A percentile compares a stretch with the other conserved stretches of the same genome.
Evolutionary conservation across 1,140 invertebrate species (phyloP).

Genomic region (Bacillus rossius): DNA sequence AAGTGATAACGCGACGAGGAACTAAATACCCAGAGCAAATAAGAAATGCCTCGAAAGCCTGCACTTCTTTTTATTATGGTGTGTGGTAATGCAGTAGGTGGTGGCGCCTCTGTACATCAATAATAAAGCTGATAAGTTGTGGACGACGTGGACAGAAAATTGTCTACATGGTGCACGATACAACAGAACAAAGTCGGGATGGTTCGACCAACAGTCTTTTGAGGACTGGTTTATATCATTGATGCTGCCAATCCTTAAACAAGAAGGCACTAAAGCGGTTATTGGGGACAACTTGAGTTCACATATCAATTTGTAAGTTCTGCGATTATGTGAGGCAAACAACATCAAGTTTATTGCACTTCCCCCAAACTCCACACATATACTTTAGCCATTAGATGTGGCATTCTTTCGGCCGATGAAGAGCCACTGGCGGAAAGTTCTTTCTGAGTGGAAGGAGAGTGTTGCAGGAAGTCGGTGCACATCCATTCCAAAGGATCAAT

Average conservation of each 20-base stretch:
- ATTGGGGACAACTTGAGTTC: too few species aligned
- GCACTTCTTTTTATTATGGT: too few species aligned
- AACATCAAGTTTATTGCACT: conserved; percentile 31
- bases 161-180: conserved; percentile 20
- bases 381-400: conserved; percentile 36
- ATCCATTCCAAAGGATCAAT: too few species aligned
- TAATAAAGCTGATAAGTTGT: conserved; percentile 24
- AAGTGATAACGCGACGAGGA: conserved; percentile 21
- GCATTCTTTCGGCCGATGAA: conserved; percentile 33
- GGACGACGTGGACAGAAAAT: conserved; percentile 23
- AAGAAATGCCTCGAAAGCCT: conserved; percentile 22
- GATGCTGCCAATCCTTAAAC: conserved; percentile 13
- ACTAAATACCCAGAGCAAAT: conserved; percentile 26
- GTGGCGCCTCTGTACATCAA: conserved; percentile 23
- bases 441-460: too few species aligned
- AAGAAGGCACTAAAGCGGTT: background rate
- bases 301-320: too few species aligned
- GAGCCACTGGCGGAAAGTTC: conserved; percentile 25
- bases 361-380: conserved; percentile 35
- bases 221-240: conserved; percentile 25
- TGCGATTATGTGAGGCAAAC: conserved; percentile 27
- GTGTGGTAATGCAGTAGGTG: conserved; percentile 21
- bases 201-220: conserved; percentile 26
- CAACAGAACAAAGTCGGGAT: conserved; percentile 25
- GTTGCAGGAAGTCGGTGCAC: too few species aligned